phyloP scores from a whole-genome alignment of 2,113 vertebrate genomes.

The Nyctereutes procyonoides region DNA sequence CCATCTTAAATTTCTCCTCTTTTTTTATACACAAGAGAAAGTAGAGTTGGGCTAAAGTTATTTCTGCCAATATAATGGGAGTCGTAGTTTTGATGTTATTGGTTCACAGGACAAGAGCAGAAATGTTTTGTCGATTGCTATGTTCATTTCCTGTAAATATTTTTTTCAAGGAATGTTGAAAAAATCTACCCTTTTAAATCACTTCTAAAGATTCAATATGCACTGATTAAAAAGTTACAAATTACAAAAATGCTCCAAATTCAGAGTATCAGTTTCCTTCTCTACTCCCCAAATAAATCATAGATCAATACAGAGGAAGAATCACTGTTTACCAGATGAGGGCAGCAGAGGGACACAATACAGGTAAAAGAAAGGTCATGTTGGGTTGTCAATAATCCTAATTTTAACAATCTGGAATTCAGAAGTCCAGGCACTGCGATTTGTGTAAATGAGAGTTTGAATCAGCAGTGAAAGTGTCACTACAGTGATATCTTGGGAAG shows the following conservation, averaged over 20 bases:
- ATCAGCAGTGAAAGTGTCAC: not conserved
- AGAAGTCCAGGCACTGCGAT: not conserved
- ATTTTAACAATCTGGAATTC: not conserved
- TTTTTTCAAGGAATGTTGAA: not conserved
- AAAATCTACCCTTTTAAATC: not conserved
- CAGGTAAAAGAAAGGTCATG: conserved; percentile 6
- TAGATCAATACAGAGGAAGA: not conserved
- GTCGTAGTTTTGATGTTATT: not conserved
- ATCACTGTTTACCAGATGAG: conserved; percentile 63
- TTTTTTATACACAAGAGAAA: not conserved
- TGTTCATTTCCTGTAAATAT: not conserved
- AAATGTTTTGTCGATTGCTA: not conserved
- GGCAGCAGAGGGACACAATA: conserved; percentile 61
- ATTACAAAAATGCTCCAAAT: not conserved
- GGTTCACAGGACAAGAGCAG: not conserved
- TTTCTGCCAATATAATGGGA: not conserved
- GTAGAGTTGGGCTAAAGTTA: not conserved
- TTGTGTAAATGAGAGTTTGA: not conserved
- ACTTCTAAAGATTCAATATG: not conserved
- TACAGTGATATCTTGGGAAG: not conserved
- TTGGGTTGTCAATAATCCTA: conserved; percentile 70
- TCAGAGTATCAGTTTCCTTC: not conserved
- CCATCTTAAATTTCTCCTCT: not conserved
- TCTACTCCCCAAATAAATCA: not conserved
- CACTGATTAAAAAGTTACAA: not conserved